Base-by-base conservation (phyloP, 2,113 vertebrate species). In the Periophthalmus modestus region DNA sequence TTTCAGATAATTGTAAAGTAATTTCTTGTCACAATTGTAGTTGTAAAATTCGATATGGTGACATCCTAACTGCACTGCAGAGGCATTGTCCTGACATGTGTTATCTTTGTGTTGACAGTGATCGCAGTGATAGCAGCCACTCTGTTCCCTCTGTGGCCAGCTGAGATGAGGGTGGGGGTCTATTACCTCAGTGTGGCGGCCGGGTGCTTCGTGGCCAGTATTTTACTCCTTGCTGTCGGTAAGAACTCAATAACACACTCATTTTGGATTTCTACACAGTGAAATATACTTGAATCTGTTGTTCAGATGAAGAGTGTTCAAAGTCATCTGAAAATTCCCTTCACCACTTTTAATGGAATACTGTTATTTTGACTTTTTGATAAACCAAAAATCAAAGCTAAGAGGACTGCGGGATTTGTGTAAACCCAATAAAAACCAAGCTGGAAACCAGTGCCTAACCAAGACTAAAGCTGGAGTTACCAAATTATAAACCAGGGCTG, bases 91-190 rank as follows among this genome's bases (percentile, higher is more conserved):
- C 48, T 72, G 15, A 55, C 18, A 18, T 63, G 61, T 11, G 23
- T 79, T 24, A 75, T 43, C 72, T 16, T 55, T 59, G 16, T 71
- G 71, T 72, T 65, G 9, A 21, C 86, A 99, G 98, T 99, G 74
- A 97, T 98, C 15, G 98, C 97, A 0, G 98, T 99, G 19, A 99
- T 99, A 33, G 97, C 98, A 47, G 98, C 98, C 34, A 99, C 98
- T 0, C 95, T 99, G 52, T 99, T 99, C 91, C 98, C 98, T 0
- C 94, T 99, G 47, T 99, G 98, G 98, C 97, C 98, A 0, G 96
- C 98, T n/a, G 98, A 99, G 83, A 99, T 99, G 98, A 95, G 97
- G 48, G 97, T 99, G 14, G 98, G 96, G 46, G 98, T 99, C 70
- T 99, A 99, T 93, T 99, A 99, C 89, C 93, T 99, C 81, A 99